Evolutionary conservation across 2,888 invertebrate genomes (phyloP).

Genomic region (Trachelus troglodyta): DNA sequence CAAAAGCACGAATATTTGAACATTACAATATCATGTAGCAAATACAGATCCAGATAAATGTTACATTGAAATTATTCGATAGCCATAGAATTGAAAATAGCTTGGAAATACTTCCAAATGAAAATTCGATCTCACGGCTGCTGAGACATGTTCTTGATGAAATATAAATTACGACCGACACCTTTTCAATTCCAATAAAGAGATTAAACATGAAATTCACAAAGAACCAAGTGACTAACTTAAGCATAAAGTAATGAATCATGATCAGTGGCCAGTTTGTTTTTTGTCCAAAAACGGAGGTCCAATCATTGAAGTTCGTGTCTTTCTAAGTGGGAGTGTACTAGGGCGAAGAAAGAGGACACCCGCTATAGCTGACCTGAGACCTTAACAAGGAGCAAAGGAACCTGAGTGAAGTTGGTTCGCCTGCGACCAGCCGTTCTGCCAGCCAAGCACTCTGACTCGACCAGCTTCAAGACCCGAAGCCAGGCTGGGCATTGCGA

Average conservation of each 20-base stretch:
- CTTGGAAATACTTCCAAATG: no score
- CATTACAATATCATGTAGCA: no score
- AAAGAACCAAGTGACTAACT: neutral
- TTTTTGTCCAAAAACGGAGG: no score
- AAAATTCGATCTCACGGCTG: no score
- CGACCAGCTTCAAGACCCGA: constrained; percentile 4
- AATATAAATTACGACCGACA: no score
- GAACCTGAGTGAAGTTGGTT: constrained; percentile 7
- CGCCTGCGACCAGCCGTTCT: neutral
- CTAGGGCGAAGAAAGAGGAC: constrained; percentile 18
- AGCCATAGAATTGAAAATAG: no score
- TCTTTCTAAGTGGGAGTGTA: neutral
- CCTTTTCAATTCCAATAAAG: constrained; percentile 27
- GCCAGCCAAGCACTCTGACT: neutral
- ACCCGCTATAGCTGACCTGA: constrained; percentile 35
- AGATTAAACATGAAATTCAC: constrained; percentile 12
- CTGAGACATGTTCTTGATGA: no score
- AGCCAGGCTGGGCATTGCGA: constrained; percentile 19
- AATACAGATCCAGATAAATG: no score
- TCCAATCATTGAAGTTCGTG: neutral
- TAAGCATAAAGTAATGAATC: neutral
- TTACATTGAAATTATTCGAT: no score
- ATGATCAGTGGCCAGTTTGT: no score
- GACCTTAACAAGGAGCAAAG: constrained; percentile 15
- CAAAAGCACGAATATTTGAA: no score